A percentile compares a stretch with the other conserved stretches of the same genome.
phyloP scores from a whole-genome alignment of 2,113 vertebrate genomes.

The Prunella fulvescens region DNA sequence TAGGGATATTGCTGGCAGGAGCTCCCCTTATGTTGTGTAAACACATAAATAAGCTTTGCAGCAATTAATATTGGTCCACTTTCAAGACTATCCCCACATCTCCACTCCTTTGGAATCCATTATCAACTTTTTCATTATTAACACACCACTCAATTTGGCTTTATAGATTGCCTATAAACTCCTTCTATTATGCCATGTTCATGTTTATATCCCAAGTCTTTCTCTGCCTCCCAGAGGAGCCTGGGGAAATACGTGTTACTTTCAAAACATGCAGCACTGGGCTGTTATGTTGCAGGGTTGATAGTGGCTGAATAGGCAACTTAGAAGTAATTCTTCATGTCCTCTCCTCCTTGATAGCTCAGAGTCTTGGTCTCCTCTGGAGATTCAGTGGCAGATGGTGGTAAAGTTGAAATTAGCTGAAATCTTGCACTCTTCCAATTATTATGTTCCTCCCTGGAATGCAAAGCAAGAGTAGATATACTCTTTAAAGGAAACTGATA shows the following conservation, averaged over 20 bases:
- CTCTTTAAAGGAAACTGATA: neutral
- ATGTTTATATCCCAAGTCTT: neutral
- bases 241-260: neutral
- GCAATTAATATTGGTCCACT: conserved; percentile 44
- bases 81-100: conserved; percentile 28
- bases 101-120: conserved; percentile 20
- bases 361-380: neutral
- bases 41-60: conserved; percentile 47
- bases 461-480: neutral
- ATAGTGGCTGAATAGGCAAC: neutral
- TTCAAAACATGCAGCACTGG: neutral
- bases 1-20: conserved; percentile 30
- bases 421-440: neutral
- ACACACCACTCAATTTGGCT: conserved; percentile 23
- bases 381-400: conserved; percentile 24
- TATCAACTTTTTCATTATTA: conserved; percentile 56
- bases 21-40: neutral
- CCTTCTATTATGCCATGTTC: neutral
- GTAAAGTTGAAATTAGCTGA: conserved; percentile 38
- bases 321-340: conserved; percentile 14
- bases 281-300: neutral
- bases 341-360: conserved; percentile 1
- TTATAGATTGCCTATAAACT: neutral
- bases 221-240: neutral
- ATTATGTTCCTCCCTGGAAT: neutral